Base-by-base conservation (phyloP, 2,888 invertebrate genomes). In the Trachelus iudaicus region DNA sequence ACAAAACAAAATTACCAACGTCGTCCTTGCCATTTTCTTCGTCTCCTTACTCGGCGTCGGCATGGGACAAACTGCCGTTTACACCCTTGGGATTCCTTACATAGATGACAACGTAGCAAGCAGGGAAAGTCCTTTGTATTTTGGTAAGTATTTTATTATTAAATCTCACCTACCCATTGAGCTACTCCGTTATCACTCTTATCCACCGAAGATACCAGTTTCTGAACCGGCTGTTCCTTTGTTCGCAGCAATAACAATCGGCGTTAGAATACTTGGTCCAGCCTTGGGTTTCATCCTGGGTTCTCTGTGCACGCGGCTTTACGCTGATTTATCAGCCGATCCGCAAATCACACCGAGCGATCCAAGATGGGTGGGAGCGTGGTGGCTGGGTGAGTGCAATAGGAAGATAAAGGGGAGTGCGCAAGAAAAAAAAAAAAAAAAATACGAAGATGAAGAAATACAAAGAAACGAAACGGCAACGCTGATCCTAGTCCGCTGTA, bases 81-180 rank as follows among this genome's bases (percentile, higher is more conserved):
- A 97, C 85, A 98, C 98, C 33, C 94, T 98, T 71, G 98, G 98
- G 31, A 98, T 98, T 87, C 98, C 98, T 6, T 98, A 97, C 91
- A 97, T 98, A 83, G 98, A 98, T 87, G 98, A 98, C 92, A 98
- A 98, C 91, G 97, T 98, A 79, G 97, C 97, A 87, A 97, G 96
- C 92, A 94, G 96, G 87, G 97, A 98, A 92, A 97, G 97, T 79
- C 97, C 98, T 35, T 94, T 98, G 84, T 98, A 98, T 92, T 97
- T 98, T 93, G 96, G 97, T 96, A 92, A 94, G 94, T 93, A 71
- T 23, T 23, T 56, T 9, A 23, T 23, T 9, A 23, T 56, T 23
- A 2, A 23, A 56, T 56, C 1, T 56, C 9, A 23, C 1, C 9
- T 23, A 6, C 56, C 2, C 23, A 23, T 23, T 56, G 2, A 9